Evolutionary conservation across 1,140 invertebrate species (phyloP).

Genomic region (Cyrtorhinus lividipennis): DNA sequence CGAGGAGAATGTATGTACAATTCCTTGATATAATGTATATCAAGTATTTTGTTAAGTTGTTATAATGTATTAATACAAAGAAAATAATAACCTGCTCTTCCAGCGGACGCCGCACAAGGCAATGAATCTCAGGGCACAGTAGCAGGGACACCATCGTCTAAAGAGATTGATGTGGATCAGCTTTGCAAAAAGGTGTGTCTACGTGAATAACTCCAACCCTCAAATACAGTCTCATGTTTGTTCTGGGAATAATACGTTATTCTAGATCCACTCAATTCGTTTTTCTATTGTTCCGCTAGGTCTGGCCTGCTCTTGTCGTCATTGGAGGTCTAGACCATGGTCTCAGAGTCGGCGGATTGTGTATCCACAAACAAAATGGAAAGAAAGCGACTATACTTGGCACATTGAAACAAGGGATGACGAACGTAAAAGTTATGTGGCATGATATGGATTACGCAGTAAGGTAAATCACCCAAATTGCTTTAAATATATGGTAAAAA

Average conservation of each 20-base stretch:
- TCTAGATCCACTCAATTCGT: not conserved
- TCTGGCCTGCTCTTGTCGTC: slow-evolving; percentile 46
- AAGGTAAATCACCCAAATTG: slow-evolving; percentile 24
- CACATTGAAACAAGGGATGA: slow-evolving; percentile 39
- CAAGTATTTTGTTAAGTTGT: no score
- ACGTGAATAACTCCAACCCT: not conserved
- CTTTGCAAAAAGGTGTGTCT: slow-evolving; percentile 31
- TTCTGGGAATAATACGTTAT: not conserved
- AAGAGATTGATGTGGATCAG: slow-evolving; percentile 28
- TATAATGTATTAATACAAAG: no score
- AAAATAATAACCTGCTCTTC: no score
- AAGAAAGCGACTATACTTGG: slow-evolving; percentile 42
- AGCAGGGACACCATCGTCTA: not conserved
- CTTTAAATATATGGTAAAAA: slow-evolving; percentile 2
- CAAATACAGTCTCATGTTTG: not conserved
- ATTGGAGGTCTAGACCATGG: slow-evolving; percentile 49
- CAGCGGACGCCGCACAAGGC: no score
- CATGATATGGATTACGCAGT: slow-evolving; percentile 35
- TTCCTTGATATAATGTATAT: no score
- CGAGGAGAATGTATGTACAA: no score
- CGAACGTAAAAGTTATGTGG: slow-evolving; percentile 47
- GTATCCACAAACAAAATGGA: slow-evolving; percentile 37
- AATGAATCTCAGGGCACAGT: no score
- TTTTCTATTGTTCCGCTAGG: slow-evolving; percentile 27
- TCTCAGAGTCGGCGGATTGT: slow-evolving; percentile 44